Base-by-base conservation (phyloP, 2,113 vertebrate genomes). In the Neolamprologus sp. region DNA sequence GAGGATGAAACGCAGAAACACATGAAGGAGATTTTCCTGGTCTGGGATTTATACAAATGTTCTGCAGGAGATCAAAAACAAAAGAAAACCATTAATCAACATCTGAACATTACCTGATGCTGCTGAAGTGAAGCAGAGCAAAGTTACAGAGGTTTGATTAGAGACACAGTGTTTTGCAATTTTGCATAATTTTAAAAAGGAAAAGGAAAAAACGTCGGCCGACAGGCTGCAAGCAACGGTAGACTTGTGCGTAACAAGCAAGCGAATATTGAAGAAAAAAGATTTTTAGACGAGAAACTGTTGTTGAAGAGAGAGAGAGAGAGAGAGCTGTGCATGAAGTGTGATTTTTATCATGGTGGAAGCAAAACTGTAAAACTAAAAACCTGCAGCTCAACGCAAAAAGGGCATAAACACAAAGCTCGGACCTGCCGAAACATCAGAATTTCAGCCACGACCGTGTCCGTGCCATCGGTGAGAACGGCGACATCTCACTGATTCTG, bases 21-120 rank as follows among this genome's bases (percentile, higher is more conserved):
- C 54, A 57, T 14, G 0, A 26, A 57, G 54, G 4, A 3, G 9
- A 4, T 53, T 53, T 1, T 53, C 51, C 51, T 53, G 51, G 0
- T 2, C 51, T 53, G 49, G 5, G 19, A 2, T 53, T 53, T 6
- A 6, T 10, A 53, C 2, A 53, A 10, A 53, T 6, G 6, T 53
- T 53, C 51, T 53, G 51, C 51, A 53, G 51, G 0, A 6, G 0
- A 6, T 53, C 5, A 10, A 0, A 53, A n/a, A 53, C 0, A 0
- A 53, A 2, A 53, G 51, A 53, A 53, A 53, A n/a, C 9, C 2
- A 53, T 1, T 0, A 53, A n/a, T n/a, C 49, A 53, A 53, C 49
- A 51, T 0, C 0, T n/a, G 1, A 51, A n/a, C 19, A 1, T n/a
- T 0, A 53, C 3, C 49, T 53, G 51, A 53, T 53, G 19, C 19